Conservation (phyloP, 2,113 vertebrate genomes). For the Balaeniceps rex region DNA sequence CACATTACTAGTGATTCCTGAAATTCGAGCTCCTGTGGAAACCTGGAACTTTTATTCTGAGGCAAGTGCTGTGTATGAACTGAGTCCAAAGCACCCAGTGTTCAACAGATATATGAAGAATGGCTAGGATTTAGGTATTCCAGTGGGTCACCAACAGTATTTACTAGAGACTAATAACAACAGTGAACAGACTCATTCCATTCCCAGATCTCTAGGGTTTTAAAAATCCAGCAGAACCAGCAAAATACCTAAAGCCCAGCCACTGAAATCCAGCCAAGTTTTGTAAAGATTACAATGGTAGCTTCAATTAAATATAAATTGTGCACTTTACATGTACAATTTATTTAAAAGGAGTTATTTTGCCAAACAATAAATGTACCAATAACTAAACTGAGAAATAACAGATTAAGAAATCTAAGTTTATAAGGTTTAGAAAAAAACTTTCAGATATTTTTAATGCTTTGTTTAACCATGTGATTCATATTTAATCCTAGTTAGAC, state of each 20-base stretch:
- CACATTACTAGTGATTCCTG: neutral
- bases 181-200: slow-evolving; percentile 12
- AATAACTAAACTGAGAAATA: slow-evolving; percentile 24
- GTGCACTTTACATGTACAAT: slow-evolving; percentile 20
- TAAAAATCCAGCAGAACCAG: slow-evolving; percentile 62
- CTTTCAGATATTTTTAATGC: neutral
- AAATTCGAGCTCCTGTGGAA: neutral
- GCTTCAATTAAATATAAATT: slow-evolving; percentile 47
- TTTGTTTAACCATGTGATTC: slow-evolving; percentile 1
- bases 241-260: slow-evolving; percentile 46
- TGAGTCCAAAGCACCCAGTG: neutral
- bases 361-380: slow-evolving; percentile 22
- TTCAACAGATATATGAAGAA: neutral
- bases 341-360: slow-evolving; percentile 40
- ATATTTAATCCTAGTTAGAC: neutral
- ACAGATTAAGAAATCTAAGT: neutral
- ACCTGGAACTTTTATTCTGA: neutral
- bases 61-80: neutral
- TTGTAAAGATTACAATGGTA: slow-evolving; percentile 44
- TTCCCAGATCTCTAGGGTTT: slow-evolving; percentile 34
- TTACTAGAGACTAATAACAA: slow-evolving; percentile 34
- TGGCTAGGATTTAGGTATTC: neutral
- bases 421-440: neutral
- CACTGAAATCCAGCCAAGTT: slow-evolving; percentile 44
- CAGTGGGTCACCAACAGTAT: neutral